Evolutionary conservation across 2,113 vertebrate species (phyloP).

Genomic region (Machaerirhynchus nigripectus): DNA sequence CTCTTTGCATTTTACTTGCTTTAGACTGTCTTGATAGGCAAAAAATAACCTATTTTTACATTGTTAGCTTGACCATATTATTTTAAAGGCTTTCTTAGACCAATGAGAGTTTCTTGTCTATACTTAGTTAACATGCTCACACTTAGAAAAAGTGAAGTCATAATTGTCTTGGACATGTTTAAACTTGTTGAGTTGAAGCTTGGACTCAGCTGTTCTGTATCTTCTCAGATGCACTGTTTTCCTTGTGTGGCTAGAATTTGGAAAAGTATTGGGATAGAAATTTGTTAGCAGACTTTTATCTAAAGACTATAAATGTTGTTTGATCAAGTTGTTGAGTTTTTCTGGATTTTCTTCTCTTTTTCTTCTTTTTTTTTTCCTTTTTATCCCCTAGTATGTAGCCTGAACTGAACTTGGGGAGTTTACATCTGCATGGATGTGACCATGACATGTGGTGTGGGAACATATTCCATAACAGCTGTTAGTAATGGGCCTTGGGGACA

Average conservation of each 20-base stretch:
- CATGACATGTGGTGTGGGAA: not conserved
- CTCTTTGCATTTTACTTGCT: not conserved
- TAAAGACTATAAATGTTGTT: not conserved
- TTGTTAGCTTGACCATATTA: not conserved
- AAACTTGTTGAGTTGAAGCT: not conserved
- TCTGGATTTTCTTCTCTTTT: accelerated
- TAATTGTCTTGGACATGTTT: not conserved
- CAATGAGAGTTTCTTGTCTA: not conserved
- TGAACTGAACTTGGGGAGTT: not conserved
- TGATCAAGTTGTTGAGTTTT: not conserved
- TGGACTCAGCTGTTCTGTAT: not conserved
- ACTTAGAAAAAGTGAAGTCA: not conserved
- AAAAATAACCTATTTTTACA: not conserved
- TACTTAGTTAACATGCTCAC: not conserved
- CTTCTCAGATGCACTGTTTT: not conserved
- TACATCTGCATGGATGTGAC: not conserved
- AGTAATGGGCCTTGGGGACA: constrained; percentile 50
- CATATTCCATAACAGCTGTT: not conserved
- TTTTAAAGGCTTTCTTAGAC: not conserved
- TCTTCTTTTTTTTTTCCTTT: accelerated
- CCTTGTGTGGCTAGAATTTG: not conserved
- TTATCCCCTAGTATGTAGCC: not conserved
- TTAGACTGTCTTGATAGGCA: not conserved
- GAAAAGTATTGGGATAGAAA: not conserved
- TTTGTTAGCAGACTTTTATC: not conserved